Evolutionary conservation across 2,888 invertebrate genomes (phyloP), one percentile per base, ranked within the genome.

Genomic region (Nasonovia ribisnigri): DNA sequence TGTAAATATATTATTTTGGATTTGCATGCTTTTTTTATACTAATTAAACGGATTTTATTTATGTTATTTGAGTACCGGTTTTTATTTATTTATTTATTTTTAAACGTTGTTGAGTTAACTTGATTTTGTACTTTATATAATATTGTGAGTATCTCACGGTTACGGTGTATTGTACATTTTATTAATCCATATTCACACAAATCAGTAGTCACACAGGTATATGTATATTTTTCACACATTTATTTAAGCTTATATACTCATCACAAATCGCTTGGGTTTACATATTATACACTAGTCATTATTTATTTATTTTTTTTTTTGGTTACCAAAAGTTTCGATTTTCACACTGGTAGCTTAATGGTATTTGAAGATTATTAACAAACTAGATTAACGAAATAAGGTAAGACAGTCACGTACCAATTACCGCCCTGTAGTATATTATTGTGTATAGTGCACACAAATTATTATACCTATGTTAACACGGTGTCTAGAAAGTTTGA

Each of bases 11-110:
- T 84, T 90, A 93, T 90, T 90, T 87, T 93, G 29, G 86, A 86
- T 67, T 51, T 93, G 93, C 93, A 93, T 93, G 93, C 42, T 90
- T 51, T 93, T 90, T 90, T 90, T 93, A 84, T 51, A 90, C 90
- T 93, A 90, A 93, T 93, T 90, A 93, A 90, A 93, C 67, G 90
- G 42, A 93, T 90, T 93, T 93, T 93, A 93, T 93, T 93, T 86
- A n/a, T 93, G 90, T 93, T 93, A 67, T 67, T 90, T 89, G 42
- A 93, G 51, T 42, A 48, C 67, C 36, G 77, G 10, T 90, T 48
- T 93, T 48, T 86, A 93, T 93, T 90, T 93, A n/a, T 93, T 54
- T 87, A n/a, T 93, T 54, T 87, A 77, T 77, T 88, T 20, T 87
- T 24, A 43, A 36, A 67, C 60, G 3, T 57, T 77, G 88, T 84